Evolutionary conservation across 2,113 vertebrate genomes (phyloP).

Genomic region (Orthonyx spaldingii): DNA sequence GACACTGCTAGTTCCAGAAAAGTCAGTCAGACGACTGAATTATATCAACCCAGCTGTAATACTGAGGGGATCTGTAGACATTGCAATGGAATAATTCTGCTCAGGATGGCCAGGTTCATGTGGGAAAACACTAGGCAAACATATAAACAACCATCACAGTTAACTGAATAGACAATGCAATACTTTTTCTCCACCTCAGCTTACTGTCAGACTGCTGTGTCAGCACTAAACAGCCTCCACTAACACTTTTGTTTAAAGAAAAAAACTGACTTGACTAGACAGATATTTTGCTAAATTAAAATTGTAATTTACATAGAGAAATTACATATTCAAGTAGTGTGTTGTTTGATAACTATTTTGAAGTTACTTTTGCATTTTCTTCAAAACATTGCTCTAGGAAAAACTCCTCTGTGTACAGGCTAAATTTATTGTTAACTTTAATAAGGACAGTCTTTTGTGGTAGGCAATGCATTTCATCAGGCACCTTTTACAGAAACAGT

Average conservation of each 20-base stretch:
- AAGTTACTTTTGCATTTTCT: neutral
- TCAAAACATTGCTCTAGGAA: neutral
- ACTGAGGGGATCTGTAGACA: neutral
- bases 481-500: neutral
- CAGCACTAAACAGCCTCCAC: neutral
- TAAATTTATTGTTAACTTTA: neutral
- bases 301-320: neutral
- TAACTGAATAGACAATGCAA: neutral
- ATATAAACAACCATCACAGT: neutral
- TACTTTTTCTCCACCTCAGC: neutral
- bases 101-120: neutral
- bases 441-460: neutral
- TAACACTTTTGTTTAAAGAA: neutral
- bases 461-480: neutral
- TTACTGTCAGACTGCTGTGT: neutral
- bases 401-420: neutral
- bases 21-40: neutral
- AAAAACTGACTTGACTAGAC: neutral
- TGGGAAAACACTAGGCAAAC: neutral
- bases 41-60: neutral
- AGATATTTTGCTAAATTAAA: neutral
- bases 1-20: neutral
- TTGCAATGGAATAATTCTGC: neutral
- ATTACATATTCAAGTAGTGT: neutral
- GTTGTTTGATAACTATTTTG: neutral